A percentile compares a stretch with the other conserved stretches of the same genome.
phyloP scores from a whole-genome alignment of 2,888 invertebrate species.

The Nymphalis c-album region DNA sequence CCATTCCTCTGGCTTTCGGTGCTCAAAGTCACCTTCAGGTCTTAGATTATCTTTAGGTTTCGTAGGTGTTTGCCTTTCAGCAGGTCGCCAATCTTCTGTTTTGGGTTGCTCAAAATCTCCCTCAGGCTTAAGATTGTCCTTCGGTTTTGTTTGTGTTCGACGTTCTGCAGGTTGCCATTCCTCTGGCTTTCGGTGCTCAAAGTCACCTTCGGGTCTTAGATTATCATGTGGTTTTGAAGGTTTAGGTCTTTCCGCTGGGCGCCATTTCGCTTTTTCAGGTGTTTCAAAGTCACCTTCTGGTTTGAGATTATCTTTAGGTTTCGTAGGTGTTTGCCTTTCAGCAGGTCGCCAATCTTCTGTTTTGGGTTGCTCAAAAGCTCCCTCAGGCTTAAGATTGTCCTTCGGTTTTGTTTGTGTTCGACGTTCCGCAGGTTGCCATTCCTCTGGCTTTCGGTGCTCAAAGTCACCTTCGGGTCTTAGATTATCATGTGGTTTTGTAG shows the following conservation, averaged over 20 bases:
- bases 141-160: conserved; percentile 56
- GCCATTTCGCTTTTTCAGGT: conserved; percentile 77
- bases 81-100: conserved; percentile 71
- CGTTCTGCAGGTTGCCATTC: conserved; percentile 62
- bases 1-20: conserved; percentile 54
- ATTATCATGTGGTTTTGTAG: conserved; percentile 72
- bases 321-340: conserved; percentile 62
- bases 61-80: conserved; percentile 73
- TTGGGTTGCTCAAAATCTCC: conserved; percentile 67
- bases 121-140: conserved; percentile 77
- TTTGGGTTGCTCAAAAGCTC: conserved; percentile 32
- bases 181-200: conserved; percentile 62
- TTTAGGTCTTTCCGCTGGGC: conserved; percentile 59
- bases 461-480: conserved; percentile 54
- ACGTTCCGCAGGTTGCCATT: conserved; percentile 20
- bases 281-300: conserved; percentile 83
- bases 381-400: too few relatives aligned
- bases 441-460: conserved; percentile 44
- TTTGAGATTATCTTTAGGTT: conserved; percentile 76
- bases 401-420: conserved; percentile 17
- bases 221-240: conserved; percentile 77
- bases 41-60: conserved; percentile 82
- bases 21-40: conserved; percentile 81
- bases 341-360: conserved; percentile 67
- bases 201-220: conserved; percentile 78